A percentile compares a stretch with the other conserved stretches of the same genome.
These are phyloP conservation scores for Eupithecia exiguata DNA, from an alignment of 2,888 invertebrate species.

Conservation along the genomic window DNA sequence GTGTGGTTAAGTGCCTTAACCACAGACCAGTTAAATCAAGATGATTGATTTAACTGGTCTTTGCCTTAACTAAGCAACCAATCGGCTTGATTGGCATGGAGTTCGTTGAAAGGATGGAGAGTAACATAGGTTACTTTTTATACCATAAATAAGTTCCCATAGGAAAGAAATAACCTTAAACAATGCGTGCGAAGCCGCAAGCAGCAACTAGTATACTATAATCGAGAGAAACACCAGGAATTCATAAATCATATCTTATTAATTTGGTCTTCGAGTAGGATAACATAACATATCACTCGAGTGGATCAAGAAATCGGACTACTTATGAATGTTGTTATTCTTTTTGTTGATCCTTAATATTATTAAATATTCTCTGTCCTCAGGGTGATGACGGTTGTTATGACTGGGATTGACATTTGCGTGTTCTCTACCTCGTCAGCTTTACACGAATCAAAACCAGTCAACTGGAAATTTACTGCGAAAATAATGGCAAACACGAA, in stretches of 20 bases:
- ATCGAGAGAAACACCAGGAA: not conserved
- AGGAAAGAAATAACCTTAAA: no score
- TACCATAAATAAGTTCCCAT: no score
- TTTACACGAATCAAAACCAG: constrained; percentile 37
- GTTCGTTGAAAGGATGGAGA: no score
- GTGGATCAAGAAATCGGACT: constrained; percentile 44
- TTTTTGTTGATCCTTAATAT: constrained; percentile 43
- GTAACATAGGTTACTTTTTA: no score
- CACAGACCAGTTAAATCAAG: no score
- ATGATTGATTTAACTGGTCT: no score
- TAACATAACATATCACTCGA: constrained; percentile 60
- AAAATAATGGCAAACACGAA: constrained; percentile 47
- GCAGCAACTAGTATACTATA: no score
- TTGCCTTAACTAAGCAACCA: no score
- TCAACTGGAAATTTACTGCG: constrained; percentile 46
- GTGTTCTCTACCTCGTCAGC: constrained; percentile 49
- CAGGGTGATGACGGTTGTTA: constrained; percentile 80
- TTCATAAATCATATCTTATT: constrained; percentile 64
- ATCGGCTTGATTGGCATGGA: no score
- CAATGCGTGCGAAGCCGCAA: no score
- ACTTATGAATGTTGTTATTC: not conserved
- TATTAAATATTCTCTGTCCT: constrained; percentile 20
- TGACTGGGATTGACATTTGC: constrained; percentile 77
- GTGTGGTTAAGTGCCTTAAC: no score
- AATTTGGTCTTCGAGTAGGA: constrained; percentile 63